Evolutionary conservation across 2,113 vertebrate species (phyloP), one percentile per base, ranked within the genome.

Genomic region (Procapra przewalskii): DNA sequence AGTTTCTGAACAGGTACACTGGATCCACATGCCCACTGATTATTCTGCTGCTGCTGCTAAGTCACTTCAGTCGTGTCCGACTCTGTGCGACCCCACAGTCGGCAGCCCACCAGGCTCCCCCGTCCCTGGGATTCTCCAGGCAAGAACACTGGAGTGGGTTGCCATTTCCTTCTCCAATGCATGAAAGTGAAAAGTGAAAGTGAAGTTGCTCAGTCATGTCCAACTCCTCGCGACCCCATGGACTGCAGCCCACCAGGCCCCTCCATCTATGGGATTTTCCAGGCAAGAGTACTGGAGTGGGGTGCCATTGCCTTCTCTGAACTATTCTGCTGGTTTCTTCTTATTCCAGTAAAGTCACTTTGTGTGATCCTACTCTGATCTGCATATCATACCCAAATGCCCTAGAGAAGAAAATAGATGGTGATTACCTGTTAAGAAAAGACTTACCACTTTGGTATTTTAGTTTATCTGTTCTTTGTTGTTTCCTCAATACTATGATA

Each of bases 31-130:
- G 31, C 11, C 31, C n/a, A 64, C 12, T 16, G 33, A 54, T 43
- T 48, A 60, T n/a, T 75, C 60, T 48, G 3, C 33, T 45, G 62
- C 23, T 57, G 55, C 25, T 27, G 25, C 57, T 59, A 59, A 59
- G 25, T 59, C 2, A 0, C 10, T 59, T 27, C 57, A 59, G 10
- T 27, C 10, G 0, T 59, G 25, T 59, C 25, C 0, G 4, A 59
- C 25, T 27, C 25, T 59, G 57, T 59, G 25, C 4, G 10, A 27
- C 57, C 57, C 25, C 25, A 5, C 2, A 27, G 25, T 5, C 1
- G 4, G 10, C 57, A 59, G 10, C 57, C 57, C 25, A 27, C 57
- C 23, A 57, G 55, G 55, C 21, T 57, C 45, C 55, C 23, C 8
- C 8, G 8, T 57, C 55, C 55, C 55, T 25, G 55, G 21, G 21